Evolutionary conservation across 2,797 vertebrate species (phyloP).

Genomic region (Syndactyla subalaris): DNA sequence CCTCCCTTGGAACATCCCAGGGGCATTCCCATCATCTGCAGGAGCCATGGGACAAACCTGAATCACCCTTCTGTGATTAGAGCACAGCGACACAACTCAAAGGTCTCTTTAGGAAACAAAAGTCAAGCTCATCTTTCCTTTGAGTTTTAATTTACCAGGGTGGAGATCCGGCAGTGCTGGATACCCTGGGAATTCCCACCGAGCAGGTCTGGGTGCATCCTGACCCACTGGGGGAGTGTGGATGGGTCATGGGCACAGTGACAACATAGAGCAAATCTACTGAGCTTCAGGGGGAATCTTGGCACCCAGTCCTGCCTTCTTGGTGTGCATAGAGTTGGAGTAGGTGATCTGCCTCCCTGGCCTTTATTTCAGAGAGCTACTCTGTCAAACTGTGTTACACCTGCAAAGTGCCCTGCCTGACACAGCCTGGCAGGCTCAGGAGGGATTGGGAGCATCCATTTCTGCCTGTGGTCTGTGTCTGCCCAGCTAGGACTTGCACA

Average conservation of each 20-base stretch:
- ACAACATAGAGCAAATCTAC: neutral
- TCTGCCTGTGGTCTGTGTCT: neutral
- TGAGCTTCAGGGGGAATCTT: neutral
- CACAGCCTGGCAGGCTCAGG: neutral
- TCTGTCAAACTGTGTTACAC: neutral
- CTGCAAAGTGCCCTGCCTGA: neutral
- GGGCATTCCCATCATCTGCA: rapidly evolving
- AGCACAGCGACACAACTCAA: neutral
- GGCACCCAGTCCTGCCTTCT: neutral
- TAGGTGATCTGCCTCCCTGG: neutral
- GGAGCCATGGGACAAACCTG: neutral
- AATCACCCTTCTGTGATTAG: neutral
- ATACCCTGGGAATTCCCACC: neutral
- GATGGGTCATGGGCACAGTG: neutral
- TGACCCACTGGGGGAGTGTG: too few species aligned
- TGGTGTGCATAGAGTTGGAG: rapidly evolving
- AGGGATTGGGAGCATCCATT: neutral
- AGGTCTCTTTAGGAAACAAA: neutral
- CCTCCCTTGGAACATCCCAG: neutral
- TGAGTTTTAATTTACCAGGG: neutral
- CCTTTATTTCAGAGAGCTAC: neutral
- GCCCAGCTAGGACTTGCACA: neutral
- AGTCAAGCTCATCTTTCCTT: neutral
- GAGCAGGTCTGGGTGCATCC: rapidly evolving
- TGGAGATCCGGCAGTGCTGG: neutral